Evolutionary conservation across 2,888 invertebrate genomes (phyloP).

Genomic region (Ptilodon capucinus): DNA sequence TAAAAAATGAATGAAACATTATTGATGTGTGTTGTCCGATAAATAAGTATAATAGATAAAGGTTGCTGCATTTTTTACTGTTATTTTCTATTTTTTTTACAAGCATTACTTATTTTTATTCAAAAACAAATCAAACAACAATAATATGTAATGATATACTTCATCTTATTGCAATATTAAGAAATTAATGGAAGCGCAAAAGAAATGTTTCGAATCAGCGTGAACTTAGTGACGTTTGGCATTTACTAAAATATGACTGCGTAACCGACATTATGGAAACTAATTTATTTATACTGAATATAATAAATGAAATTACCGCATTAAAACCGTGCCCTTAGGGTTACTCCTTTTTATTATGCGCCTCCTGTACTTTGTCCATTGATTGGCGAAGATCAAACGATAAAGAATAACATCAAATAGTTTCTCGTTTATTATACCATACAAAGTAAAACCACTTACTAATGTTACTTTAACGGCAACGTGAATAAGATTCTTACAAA

Average conservation of each 20-base stretch:
- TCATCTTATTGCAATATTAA: no score
- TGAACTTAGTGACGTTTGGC: conserved; percentile 30
- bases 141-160: no score
- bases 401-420: conserved; percentile 45
- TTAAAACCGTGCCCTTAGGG: conserved; percentile 38
- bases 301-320: conserved; percentile 56
- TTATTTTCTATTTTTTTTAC: no score
- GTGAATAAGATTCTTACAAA: background rate
- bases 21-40: conserved; percentile 12
- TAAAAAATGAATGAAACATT: conserved; percentile 27
- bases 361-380: conserved; percentile 44
- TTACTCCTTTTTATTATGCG: conserved; percentile 31
- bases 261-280: conserved; percentile 31
- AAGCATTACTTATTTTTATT: no score
- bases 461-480: no score
- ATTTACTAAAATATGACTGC: conserved; percentile 44
- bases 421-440: conserved; percentile 24
- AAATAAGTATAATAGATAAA: conserved; percentile 13
- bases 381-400: conserved; percentile 56
- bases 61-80: conserved; percentile 3
- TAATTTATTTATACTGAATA: conserved; percentile 43
- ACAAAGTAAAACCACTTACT: conserved; percentile 10
- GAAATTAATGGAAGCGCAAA: no score
- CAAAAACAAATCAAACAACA: no score
- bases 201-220: no score